Base-by-base conservation (phyloP, 2,888 invertebrate genomes). In the Acanthococcus lagerstroemiae region DNA sequence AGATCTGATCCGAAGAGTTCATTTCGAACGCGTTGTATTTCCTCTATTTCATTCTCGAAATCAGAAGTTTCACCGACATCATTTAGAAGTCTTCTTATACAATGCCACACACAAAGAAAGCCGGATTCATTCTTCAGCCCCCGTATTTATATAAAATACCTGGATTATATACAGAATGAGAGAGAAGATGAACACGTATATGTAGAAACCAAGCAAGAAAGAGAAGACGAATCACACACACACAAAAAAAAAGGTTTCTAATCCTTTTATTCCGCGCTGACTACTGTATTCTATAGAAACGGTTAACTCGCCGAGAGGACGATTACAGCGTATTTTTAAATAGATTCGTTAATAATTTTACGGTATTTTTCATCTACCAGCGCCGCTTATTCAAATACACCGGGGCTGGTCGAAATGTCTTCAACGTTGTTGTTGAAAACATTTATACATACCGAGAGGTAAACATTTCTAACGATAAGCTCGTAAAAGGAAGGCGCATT, bases 81-180 rank as follows among this genome's bases (percentile, higher is more conserved):
- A n/a, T n/a, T n/a, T n/a, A n/a, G n/a, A n/a, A n/a, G n/a, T n/a
- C n/a, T n/a, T n/a, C n/a, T n/a, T n/a, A n/a, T n/a, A 19, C 52
- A 52, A 52, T 52, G 52, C 52, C 52, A 52, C 52, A 52, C 52
- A 52, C 52, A 52, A 52, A 52, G 52, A 17, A 52, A 52, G 52
- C 52, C 6, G 52, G 4, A 52, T 52, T 52, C 52, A 19, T 52
- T 52, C 19, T 52, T 19, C 52, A 19, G 24, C 52, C 52, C 52
- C 15, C 15, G 12, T 24, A n/a, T n/a, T n/a, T n/a, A n/a, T n/a
- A n/a, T n/a, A 3, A 4, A 22, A 19, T 52, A 22, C 24, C 5
- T 52, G 5, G 4, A 52, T 19, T 6, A 22, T 17, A 4, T 12
- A 17, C 15, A 52, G 24, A 52, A 17, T 22, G 15, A 22, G 24